A percentile compares a stretch with the other conserved stretches of the same genome.
Evolutionary conservation across 2,797 vertebrate genomes (phyloP).

Genomic region (Benthosema pterotum): DNA sequence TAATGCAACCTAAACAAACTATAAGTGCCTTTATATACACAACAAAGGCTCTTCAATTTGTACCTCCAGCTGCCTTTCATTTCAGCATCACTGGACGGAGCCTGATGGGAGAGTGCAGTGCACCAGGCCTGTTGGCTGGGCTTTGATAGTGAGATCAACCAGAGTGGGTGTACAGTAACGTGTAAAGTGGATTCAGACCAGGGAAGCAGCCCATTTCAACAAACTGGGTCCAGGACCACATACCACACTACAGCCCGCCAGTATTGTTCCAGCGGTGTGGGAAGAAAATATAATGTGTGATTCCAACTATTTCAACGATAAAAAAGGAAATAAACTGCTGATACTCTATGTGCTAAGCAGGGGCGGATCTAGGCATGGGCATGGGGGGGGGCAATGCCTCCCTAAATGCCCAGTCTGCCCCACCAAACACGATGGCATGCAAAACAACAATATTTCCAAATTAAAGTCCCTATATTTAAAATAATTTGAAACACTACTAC

Average conservation of each 20-base stretch:
- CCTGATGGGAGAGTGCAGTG: constrained; percentile 18
- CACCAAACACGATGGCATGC: too few relatives aligned
- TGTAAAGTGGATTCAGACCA: constrained; percentile 23
- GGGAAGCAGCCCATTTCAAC: constrained; percentile 27
- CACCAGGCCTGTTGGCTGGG: constrained; percentile 35
- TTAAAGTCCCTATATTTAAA: too few relatives aligned
- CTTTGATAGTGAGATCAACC: constrained; percentile 36
- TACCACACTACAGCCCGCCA: constrained; percentile 18
- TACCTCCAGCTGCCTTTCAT: constrained; percentile 24
- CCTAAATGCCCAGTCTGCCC: too few relatives aligned
- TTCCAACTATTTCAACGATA: constrained; percentile 61
- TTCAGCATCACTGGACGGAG: constrained; percentile 8
- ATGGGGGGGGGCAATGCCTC: too few relatives aligned
- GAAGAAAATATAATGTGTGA: constrained; percentile 57
- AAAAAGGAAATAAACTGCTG: constrained; percentile 67
- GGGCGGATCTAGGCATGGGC: too few relatives aligned
- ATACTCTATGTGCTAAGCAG: too few relatives aligned
- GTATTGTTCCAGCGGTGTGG: constrained; percentile 50
- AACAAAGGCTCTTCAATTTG: background rate
- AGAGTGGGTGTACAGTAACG: background rate
- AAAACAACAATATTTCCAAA: too few relatives aligned
- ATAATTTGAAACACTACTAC: too few relatives aligned
- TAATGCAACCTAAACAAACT: background rate
- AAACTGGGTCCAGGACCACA: constrained; percentile 34
- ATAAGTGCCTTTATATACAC: background rate